These are phyloP conservation scores for Diachasma alloeum DNA, from an alignment of 1,140 invertebrate species.

Conservation along the genomic window DNA sequence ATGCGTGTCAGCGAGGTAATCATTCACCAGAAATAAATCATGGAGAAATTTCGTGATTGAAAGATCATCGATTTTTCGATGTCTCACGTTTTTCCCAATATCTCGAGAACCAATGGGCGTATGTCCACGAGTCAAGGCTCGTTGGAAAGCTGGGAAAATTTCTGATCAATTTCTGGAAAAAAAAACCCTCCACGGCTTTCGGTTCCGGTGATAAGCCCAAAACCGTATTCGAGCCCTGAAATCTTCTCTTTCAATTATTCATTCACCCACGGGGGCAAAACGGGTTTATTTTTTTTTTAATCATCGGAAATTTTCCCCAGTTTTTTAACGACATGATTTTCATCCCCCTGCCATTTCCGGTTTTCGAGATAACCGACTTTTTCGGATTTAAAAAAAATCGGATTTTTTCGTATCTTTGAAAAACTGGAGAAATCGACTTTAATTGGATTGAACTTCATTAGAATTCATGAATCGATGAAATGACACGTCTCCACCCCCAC, in stretches of 20 bases:
- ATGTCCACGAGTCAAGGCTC: background rate
- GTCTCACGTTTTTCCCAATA: background rate
- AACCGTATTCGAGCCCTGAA: background rate
- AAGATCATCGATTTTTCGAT: background rate
- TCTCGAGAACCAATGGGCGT: background rate
- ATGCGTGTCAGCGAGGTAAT: slow-evolving; percentile 12
- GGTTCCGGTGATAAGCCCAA: background rate
- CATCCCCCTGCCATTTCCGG: too few relatives aligned
- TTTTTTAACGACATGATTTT: too few relatives aligned
- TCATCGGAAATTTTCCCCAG: too few relatives aligned
- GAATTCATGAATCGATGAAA: background rate
- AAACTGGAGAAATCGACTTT: background rate
- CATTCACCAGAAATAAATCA: background rate
- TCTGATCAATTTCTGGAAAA: background rate
- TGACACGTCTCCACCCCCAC: background rate
- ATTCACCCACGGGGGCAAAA: too few relatives aligned
- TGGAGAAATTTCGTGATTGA: background rate
- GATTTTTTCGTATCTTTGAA: too few relatives aligned
- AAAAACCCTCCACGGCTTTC: background rate
- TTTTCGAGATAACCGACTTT: too few relatives aligned
- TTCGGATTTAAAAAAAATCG: too few relatives aligned
- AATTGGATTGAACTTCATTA: background rate
- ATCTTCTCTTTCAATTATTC: too few relatives aligned
- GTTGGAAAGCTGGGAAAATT: background rate
- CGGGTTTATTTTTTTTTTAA: too few relatives aligned